Conservation (phyloP, 2,888 invertebrate species). For the Liopterus haemorrhoidalis region DNA sequence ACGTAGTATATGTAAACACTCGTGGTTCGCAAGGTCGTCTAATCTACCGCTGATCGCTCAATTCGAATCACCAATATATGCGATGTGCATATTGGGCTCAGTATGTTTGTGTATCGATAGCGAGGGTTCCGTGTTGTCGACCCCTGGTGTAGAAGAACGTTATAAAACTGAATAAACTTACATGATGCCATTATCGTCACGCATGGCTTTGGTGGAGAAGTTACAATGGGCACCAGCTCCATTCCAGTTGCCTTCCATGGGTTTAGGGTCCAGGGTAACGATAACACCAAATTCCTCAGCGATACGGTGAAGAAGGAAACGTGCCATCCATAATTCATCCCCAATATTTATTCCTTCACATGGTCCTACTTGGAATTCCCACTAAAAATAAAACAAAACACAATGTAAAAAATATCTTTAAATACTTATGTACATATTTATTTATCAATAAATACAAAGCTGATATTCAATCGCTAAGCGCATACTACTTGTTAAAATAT, state of each 20-base stretch:
- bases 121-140: no score
- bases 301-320: conserved; percentile 81
- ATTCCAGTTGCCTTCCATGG: conserved; percentile 83
- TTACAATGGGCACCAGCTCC: conserved; percentile 96
- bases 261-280: conserved; percentile 71
- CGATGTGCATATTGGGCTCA: no score
- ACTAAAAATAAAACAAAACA: conserved; percentile 44
- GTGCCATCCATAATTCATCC: conserved; percentile 83
- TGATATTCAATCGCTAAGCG: no score
- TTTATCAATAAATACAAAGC: no score
- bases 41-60: no score
- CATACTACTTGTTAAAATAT: no score
- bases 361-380: conserved; percentile 90
- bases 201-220: conserved; percentile 90
- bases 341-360: conserved; percentile 77
- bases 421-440: no score
- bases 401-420: not conserved
- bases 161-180: conserved; percentile 52
- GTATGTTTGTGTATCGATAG: no score
- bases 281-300: conserved; percentile 89
- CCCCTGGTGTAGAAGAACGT: no score
- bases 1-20: no score
- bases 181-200: conserved; percentile 81
- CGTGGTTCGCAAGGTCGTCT: no score
- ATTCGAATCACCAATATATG: no score